Evolutionary conservation across 1,140 invertebrate genomes (phyloP), one percentile per base, ranked within the genome.

Genomic region (Drosophila setifemur): DNA sequence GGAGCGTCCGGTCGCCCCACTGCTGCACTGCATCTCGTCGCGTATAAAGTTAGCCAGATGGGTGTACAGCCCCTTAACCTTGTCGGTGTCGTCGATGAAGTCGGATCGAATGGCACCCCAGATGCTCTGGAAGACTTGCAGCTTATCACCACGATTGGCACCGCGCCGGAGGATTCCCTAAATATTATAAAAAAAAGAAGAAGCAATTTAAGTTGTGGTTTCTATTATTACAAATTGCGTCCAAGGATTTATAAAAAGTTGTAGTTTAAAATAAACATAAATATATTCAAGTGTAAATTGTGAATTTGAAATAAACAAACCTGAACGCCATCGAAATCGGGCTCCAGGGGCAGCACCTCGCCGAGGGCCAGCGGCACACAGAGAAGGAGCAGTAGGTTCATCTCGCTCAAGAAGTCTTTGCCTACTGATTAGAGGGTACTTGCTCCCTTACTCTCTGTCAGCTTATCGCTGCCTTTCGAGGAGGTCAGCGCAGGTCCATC

Each of bases 81-180:
- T 72, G 9, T 72, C 67, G 7, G 55, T 71, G 14, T 72, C 69
- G 2, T 60, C 49, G 6, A 44, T 4, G 4, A 72, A 72, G 11
- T 72, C 69, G 4, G 67, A 50, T 0, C 69, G 54, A 18, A 72
- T 16, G 21, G 48, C 69, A 1, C 69, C 69, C 69, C 69, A 72
- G 21, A 72, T 61, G 33, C 43, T 71, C 6, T 72, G 69, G 44
- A 72, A 71, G 0, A 71, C 43, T 18, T 72, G 69, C 5, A 72
- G 28, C 11, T 72, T 72, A 4, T 72, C 69, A 2, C 33, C 28
- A 8, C 55, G 55, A 26, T 21, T 63, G 28, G 55, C 47, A 0
- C 55, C 49, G 1, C 55, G 67, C 9, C 19, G 28, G 2, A 52
- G 28, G 11, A 71, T 12, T 9, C 12, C 14, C 21, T 33, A 2